phyloP scores from a whole-genome alignment of 2,888 invertebrate genomes.

The Euphydryas editha region DNA sequence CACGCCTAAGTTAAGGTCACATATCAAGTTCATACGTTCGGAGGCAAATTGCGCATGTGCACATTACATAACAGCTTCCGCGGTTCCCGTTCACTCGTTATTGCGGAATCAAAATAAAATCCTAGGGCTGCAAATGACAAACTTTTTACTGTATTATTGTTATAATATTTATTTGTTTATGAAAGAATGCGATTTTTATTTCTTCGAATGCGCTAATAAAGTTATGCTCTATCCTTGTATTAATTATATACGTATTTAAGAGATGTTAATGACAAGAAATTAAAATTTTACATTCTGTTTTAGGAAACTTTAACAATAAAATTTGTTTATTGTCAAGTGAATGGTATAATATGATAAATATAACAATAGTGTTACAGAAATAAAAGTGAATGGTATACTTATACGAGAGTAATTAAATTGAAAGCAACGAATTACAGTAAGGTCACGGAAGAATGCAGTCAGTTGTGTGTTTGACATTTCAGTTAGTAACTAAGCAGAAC shows the following conservation, averaged over 20 bases:
- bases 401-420: constrained; percentile 21
- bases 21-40: constrained; percentile 74
- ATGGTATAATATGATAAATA: constrained; percentile 16
- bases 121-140: not conserved
- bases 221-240: not conserved
- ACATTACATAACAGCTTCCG: constrained; percentile 46
- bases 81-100: constrained; percentile 35
- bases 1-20: constrained; percentile 70
- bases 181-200: not conserved
- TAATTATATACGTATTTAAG: not conserved
- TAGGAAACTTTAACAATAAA: constrained; percentile 1
- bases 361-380: constrained; percentile 30
- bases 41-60: constrained; percentile 51
- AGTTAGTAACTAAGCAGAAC: not conserved
- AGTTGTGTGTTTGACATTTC: constrained; percentile 10
- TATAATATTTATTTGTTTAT: not conserved
- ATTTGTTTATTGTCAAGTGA: constrained; percentile 5
- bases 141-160: not conserved
- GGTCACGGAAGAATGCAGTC: constrained; percentile 33
- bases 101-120: constrained; percentile 25
- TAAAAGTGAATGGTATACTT: constrained; percentile 32
- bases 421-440: constrained; percentile 29
- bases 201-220: not conserved
- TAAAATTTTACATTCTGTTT: not conserved
- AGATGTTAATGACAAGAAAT: not conserved